Evolutionary conservation across 92 coral and sea anemone genomes (phyloP).

Genomic region (Epizoanthus ramosus): DNA sequence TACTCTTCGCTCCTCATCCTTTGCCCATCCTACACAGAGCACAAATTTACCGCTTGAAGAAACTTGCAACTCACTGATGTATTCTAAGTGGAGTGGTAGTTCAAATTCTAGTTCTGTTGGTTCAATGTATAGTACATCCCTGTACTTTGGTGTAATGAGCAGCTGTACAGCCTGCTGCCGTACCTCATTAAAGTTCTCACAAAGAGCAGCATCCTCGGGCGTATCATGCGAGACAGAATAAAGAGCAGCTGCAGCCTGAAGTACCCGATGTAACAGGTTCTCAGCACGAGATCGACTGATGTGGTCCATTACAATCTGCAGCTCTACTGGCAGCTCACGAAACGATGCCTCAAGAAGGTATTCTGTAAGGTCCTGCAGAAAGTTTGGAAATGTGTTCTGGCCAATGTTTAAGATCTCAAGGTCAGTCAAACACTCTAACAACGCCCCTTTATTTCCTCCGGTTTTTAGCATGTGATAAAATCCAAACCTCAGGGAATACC

Average conservation of each 20-base stretch:
- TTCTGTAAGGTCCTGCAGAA: no score
- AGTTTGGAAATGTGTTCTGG: no score
- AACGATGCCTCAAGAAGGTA: no score
- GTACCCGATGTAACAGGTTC: no score
- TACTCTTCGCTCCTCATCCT: neutral
- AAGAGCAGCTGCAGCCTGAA: neutral
- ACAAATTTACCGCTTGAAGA: neutral
- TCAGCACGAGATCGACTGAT: neutral
- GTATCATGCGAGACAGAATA: neutral
- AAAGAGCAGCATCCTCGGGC: neutral
- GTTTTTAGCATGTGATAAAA: no score
- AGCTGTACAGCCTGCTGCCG: neutral
- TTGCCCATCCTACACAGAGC: neutral
- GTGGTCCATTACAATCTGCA: no score
- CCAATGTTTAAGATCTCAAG: no score
- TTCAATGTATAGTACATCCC: neutral
- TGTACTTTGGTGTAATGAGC: neutral
- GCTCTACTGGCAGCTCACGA: no score
- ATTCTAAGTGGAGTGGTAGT: neutral
- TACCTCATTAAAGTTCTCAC: neutral
- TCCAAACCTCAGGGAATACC: no score
- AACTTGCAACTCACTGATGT: neutral
- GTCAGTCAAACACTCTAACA: no score
- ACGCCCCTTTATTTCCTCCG: no score
- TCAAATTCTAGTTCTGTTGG: neutral